phyloP scores from a whole-genome alignment of 2,797 vertebrate genomes.

The Stomatorhinus walkeri region DNA sequence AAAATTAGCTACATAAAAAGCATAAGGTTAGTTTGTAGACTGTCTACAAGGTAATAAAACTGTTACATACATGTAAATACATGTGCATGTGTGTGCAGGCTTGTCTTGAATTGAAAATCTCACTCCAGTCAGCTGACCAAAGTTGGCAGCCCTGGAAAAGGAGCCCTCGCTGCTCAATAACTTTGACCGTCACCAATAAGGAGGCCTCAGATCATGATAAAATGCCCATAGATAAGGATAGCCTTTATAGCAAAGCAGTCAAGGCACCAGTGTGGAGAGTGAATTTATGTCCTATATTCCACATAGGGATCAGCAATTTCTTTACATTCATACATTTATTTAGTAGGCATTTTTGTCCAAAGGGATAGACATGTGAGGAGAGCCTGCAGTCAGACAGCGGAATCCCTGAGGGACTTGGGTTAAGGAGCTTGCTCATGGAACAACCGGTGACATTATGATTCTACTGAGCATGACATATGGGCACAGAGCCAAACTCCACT shows the following conservation, averaged over 20 bases:
- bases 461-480: not conserved
- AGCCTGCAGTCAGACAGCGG: not conserved
- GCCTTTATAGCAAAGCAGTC: not conserved
- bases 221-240: not conserved
- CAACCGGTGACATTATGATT: not conserved
- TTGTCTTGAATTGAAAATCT: not conserved
- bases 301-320: not conserved
- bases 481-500: not conserved
- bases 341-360: not conserved
- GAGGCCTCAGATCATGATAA: not conserved
- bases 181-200: not conserved
- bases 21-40: not conserved
- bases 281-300: not conserved
- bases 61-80: not conserved
- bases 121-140: not conserved
- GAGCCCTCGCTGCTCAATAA: not conserved
- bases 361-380: not conserved
- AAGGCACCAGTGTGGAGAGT: not conserved
- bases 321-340: not conserved
- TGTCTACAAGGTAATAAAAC: not conserved
- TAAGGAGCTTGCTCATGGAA: not conserved
- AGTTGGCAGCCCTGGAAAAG: not conserved
- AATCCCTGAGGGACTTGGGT: not conserved
- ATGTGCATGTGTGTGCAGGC: not conserved
- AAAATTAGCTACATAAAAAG: not conserved